Evolutionary conservation across 1,140 invertebrate species (phyloP), one percentile per base, ranked within the genome.

Genomic region (Psix sp.): DNA sequence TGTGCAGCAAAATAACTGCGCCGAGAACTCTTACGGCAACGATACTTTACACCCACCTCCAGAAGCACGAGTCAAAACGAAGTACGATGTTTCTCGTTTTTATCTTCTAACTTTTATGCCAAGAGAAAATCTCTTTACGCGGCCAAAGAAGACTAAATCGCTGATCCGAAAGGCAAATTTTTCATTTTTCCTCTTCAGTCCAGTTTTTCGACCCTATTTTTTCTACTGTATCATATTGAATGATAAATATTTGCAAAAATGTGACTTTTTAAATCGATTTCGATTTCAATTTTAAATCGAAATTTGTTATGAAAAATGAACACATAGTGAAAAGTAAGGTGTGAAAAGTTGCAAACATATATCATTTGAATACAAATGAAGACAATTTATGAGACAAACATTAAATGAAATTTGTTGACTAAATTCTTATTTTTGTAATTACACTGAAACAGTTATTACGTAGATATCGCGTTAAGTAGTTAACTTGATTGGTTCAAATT

Each of bases 81-180:
- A 71, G 63, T 71, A 63, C 67, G 57, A 71, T 56, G 46, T 51
- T 63, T 24, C 67, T 63, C 57, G 63, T 71, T 71, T 71, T 71
- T 62, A 63, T 71, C 67, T 57, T 42, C 57, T 56, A 63, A 56
- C 51, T 71, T 62, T 63, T 51, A n/a, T 18, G 29, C 18, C 46
- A 9, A 49, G n/a, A 5, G 18, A 38, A 36, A 57, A 51, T 51
- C 38, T 43, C 52, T 43, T 51, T 57, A 57, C 16, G 29, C 20
- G 26, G 18, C 1, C 18, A 51, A 56, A 36, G 16, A 21, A 46
- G 20, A 40, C 59, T 18, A 51, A 66, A 66, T 48, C 24, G 20
- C 16, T 16, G 11, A 38, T 46, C 11, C 33, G 26, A 31, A 48
- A 40, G 7, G 18, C 11, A 33, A 60, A 33, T 49, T 49, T 39